Evolutionary conservation across 1,140 invertebrate species (phyloP), one percentile per base, ranked within the genome.

Genomic region (Propsilocerus akamusi): DNA sequence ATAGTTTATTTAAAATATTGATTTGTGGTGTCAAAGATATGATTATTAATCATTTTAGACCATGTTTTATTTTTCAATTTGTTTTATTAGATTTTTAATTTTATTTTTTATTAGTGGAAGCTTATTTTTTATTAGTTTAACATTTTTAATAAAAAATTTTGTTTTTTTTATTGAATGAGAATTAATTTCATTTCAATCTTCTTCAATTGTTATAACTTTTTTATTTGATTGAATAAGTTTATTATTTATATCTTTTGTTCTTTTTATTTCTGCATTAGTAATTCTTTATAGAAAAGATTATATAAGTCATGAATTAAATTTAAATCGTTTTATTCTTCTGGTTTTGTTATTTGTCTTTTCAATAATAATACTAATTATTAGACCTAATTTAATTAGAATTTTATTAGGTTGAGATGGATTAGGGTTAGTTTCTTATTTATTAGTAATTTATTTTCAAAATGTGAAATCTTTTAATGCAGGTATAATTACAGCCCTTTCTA

Each of bases 381-480:
- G 72, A 8, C 71, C 72, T 54, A 78, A 77, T 74, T 65, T 79
- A 64, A 64, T 79, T 67, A 72, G 68, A 59, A 77, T 81, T 73
- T 70, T 81, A 61, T 69, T 80, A 60, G 76, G 78, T 0, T 79
- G 77, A 55, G 78, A 81, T 75, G 75, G 75, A 0, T 69, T 80
- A 62, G 77, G 77, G 0, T 64, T 77, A 57, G 64, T 74, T 58
- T 79, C 76, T 57, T 80, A 77, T 72, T 72, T 68, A 70, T 73
- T 78, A 68, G 68, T 78, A 34, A 73, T 76, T 73, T 78, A 71
- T 72, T 77, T 75, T 69, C 67, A 73, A 64, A 77, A 72, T 71
- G 52, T 60, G 22, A 72, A 71, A 58, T 74, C 70, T 53, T 72
- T 65, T 68, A 74, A 72, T 69, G 72, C 73, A 11, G 74, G 74